Conservation (phyloP, 2,113 vertebrate species). For the Galeopterus variegatus region DNA sequence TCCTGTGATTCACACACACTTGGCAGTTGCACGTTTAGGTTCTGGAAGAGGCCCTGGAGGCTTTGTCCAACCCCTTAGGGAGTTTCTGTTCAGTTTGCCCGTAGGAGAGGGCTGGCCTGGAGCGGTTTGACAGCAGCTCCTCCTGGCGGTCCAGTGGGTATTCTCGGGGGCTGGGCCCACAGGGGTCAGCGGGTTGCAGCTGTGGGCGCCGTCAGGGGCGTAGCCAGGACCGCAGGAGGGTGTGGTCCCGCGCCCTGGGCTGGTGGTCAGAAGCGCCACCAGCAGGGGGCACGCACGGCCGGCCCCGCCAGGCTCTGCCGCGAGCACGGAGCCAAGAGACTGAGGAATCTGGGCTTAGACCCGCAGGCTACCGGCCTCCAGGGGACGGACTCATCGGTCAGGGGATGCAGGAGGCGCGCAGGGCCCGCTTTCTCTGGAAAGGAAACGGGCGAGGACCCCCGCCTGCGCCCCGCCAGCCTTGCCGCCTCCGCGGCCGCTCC, state of each 20-base stretch:
- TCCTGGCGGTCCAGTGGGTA: neutral
- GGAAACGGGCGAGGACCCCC: neutral
- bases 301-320: neutral
- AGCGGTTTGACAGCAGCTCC: neutral
- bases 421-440: neutral
- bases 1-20: neutral
- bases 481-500: neutral
- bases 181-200: no score
- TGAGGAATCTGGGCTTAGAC: accelerated
- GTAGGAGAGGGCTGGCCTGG: neutral
- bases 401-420: neutral
- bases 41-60: neutral
- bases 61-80: no score
- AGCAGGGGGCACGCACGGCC: slow-evolving; percentile 46
- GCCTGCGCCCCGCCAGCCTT: neutral
- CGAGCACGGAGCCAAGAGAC: accelerated
- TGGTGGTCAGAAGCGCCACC: neutral
- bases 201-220: accelerated
- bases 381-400: neutral
- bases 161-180: neutral
- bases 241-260: neutral
- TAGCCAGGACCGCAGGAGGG: accelerated
- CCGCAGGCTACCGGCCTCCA: neutral
- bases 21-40: neutral
- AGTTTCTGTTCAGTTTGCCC: neutral